These are phyloP conservation scores for Drosophila insularis DNA, from an alignment of 1,140 invertebrate genomes.

Conservation along the genomic window DNA sequence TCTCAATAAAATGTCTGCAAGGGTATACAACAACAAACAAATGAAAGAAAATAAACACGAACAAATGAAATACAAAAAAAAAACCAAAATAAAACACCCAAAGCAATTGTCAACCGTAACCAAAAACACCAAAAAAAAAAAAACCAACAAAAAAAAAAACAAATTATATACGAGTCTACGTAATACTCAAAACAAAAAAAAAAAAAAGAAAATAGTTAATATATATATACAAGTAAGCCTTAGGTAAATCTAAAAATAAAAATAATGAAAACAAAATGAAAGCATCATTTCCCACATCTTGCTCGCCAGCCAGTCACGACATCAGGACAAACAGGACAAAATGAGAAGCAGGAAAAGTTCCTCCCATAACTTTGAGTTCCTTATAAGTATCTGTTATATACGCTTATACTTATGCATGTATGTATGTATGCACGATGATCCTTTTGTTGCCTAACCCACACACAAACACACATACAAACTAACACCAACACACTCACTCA, in stretches of 20 bases:
- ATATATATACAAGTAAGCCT: constrained; percentile 15
- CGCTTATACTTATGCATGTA: background rate
- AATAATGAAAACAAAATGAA: background rate
- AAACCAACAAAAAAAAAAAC: background rate
- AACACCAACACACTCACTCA: background rate
- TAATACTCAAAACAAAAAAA: constrained; percentile 17
- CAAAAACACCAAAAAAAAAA: constrained; percentile 47
- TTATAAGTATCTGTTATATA: background rate
- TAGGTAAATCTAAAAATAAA: constrained; percentile 5
- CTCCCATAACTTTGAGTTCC: constrained; percentile 7
- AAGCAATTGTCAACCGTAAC: constrained; percentile 44
- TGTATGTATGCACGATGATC: background rate
- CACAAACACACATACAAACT: constrained; percentile 12
- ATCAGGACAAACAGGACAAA: background rate
- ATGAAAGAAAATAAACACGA: constrained; percentile 8
- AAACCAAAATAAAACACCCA: constrained; percentile 20
- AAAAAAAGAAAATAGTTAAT: constrained; percentile 17
- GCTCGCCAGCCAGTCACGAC: background rate
- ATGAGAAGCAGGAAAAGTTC: background rate
- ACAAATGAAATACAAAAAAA: too few relatives aligned
- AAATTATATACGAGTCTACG: constrained; percentile 4
- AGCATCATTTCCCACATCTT: background rate
- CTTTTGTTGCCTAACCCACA: constrained; percentile 17
- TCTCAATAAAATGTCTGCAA: background rate
- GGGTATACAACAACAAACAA: constrained; percentile 18